These are phyloP conservation scores for Drosophila cracens DNA, from an alignment of 2,888 invertebrate species.

Conservation along the genomic window DNA sequence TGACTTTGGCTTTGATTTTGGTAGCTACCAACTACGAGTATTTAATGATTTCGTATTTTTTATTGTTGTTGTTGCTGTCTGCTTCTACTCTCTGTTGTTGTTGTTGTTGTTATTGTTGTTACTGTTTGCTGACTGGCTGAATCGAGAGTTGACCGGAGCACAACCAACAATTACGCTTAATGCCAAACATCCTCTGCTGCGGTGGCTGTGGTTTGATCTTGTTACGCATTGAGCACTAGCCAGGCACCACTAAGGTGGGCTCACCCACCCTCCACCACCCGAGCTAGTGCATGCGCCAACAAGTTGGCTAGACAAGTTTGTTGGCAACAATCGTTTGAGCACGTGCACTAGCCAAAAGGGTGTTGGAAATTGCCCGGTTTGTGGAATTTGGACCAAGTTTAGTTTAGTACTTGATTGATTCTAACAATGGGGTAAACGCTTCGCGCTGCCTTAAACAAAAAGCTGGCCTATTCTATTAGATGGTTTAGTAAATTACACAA, in stretches of 20 bases:
- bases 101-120: constrained; percentile 22
- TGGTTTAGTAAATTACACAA: constrained; percentile 72
- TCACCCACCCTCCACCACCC: background rate
- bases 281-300: constrained; percentile 8
- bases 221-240: constrained; percentile 70
- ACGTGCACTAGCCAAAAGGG: constrained; percentile 59
- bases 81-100: constrained; percentile 15
- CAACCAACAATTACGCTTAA: constrained; percentile 79
- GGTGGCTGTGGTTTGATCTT: constrained; percentile 80
- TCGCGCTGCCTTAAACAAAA: constrained; percentile 29
- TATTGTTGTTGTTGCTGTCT: constrained; percentile 17
- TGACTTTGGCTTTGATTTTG: constrained; percentile 76
- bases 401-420: constrained; percentile 61
- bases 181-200: constrained; percentile 81
- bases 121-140: constrained; percentile 30
- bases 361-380: constrained; percentile 59
- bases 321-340: constrained; percentile 31
- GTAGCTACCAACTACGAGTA: constrained; percentile 67
- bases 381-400: constrained; percentile 45
- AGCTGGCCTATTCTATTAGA: constrained; percentile 64
- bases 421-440: constrained; percentile 39
- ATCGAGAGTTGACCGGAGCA: constrained; percentile 39
- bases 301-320: constrained; percentile 1
- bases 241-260: constrained; percentile 50
- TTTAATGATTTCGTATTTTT: constrained; percentile 74